Evolutionary conservation across 2,113 vertebrate genomes (phyloP).

Genomic region (Gavia stellata): DNA sequence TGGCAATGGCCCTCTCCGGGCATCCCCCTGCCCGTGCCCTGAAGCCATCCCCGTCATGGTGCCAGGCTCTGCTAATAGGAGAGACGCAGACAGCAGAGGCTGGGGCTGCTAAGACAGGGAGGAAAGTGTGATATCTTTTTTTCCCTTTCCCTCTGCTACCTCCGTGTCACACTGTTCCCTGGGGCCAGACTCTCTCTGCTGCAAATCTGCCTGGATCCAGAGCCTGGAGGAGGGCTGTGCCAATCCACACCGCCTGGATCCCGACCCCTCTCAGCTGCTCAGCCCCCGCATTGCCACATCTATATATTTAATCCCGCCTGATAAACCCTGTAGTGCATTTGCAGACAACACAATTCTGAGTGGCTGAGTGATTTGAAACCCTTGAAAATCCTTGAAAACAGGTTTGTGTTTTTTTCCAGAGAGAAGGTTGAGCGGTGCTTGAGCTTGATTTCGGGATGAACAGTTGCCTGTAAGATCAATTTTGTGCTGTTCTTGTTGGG

Average conservation of each 20-base stretch:
- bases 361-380: background rate
- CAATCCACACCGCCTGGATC: background rate
- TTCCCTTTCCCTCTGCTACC: background rate
- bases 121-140: background rate
- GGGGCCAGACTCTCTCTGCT: background rate
- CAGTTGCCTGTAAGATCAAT: background rate
- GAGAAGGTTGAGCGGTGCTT: background rate
- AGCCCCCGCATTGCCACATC: background rate
- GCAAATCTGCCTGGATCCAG: background rate
- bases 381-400: background rate
- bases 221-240: background rate
- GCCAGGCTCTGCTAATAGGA: background rate
- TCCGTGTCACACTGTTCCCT: background rate
- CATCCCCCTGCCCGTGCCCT: background rate
- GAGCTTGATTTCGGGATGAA: background rate
- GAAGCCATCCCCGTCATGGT: rapidly evolving
- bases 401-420: background rate
- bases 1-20: background rate
- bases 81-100: background rate
- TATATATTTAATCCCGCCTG: background rate
- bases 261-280: background rate
- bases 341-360: background rate
- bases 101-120: background rate
- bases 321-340: background rate
- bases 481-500: background rate